phyloP scores from a whole-genome alignment of 1,140 invertebrate genomes.

The Harlomillsia oculata region DNA sequence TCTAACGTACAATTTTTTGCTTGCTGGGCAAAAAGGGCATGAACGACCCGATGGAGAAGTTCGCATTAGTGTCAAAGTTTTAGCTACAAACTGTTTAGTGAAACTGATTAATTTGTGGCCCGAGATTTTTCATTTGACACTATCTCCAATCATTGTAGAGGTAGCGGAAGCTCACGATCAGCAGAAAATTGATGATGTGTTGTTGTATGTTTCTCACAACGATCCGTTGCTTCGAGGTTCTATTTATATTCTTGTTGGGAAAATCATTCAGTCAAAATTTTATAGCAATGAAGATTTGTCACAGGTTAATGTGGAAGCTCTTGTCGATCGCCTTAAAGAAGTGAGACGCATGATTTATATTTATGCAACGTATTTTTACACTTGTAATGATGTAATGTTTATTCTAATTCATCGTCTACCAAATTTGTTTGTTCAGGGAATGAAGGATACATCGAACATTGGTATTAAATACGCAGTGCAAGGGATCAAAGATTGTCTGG shows the following conservation, averaged over 20 bases:
- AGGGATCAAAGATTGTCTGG: slow-evolving; percentile 21
- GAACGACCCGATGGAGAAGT: slow-evolving; percentile 57
- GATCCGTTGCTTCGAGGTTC: slow-evolving; percentile 76
- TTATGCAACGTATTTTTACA: not conserved
- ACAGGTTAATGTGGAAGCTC: not conserved
- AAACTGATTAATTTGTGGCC: slow-evolving; percentile 60
- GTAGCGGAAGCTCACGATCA: not conserved
- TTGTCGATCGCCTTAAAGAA: slow-evolving; percentile 3
- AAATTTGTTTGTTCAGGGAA: slow-evolving; percentile 10
- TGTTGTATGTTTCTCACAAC: slow-evolving; percentile 44
- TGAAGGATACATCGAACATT: slow-evolving; percentile 25
- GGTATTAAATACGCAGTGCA: slow-evolving; percentile 25
- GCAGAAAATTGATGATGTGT: slow-evolving; percentile 27
- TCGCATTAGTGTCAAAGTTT: slow-evolving; percentile 72
- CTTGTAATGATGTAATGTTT: not conserved
- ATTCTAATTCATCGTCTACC: not conserved
- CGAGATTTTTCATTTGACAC: slow-evolving; percentile 51
- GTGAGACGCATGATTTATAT: not conserved
- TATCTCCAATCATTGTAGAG: slow-evolving; percentile 38
- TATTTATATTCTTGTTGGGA: slow-evolving; percentile 55
- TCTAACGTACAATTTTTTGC: slow-evolving; percentile 62
- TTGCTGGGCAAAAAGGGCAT: slow-evolving; percentile 48
- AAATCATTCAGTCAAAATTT: slow-evolving; percentile 47
- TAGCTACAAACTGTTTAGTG: slow-evolving; percentile 64
- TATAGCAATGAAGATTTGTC: not conserved